Conservation (phyloP, 2,113 vertebrate genomes). For the Tachuris rubrigastra region DNA sequence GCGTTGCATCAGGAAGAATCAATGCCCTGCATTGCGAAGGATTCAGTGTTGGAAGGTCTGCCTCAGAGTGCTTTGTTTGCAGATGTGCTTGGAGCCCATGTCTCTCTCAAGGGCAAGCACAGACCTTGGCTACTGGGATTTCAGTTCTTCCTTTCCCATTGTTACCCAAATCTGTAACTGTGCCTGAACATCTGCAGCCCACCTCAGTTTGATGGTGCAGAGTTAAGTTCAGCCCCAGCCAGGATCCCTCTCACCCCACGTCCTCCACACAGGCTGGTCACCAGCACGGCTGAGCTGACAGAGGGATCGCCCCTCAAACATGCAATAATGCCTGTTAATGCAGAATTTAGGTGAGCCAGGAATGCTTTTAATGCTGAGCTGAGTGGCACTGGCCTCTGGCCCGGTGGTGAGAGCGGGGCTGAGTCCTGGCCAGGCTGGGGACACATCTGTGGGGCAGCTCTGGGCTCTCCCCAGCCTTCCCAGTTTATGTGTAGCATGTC, state of each 20-base stretch:
- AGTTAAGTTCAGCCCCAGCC: background rate
- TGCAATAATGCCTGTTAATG: background rate
- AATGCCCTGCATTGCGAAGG: background rate
- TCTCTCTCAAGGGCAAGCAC: background rate
- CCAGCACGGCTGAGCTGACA: background rate
- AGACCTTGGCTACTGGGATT: background rate
- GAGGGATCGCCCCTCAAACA: background rate
- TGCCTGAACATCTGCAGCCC: background rate
- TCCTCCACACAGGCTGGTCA: background rate
- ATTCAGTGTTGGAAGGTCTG: background rate
- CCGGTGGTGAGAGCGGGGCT: background rate
- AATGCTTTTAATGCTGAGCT: background rate
- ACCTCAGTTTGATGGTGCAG: background rate
- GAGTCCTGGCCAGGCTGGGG: fast-evolving
- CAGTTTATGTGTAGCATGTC: fast-evolving
- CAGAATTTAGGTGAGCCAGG: background rate
- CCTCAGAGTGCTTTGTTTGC: background rate
- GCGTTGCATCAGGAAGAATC: background rate
- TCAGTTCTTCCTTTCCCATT: background rate
- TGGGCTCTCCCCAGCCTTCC: background rate
- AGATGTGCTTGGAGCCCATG: background rate
- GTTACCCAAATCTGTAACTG: fast-evolving
- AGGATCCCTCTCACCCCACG: background rate
- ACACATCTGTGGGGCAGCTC: background rate
- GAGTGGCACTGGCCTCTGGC: background rate